Evolutionary conservation across 1,140 invertebrate genomes (phyloP).

Genomic region (Cotesia chilonis): DNA sequence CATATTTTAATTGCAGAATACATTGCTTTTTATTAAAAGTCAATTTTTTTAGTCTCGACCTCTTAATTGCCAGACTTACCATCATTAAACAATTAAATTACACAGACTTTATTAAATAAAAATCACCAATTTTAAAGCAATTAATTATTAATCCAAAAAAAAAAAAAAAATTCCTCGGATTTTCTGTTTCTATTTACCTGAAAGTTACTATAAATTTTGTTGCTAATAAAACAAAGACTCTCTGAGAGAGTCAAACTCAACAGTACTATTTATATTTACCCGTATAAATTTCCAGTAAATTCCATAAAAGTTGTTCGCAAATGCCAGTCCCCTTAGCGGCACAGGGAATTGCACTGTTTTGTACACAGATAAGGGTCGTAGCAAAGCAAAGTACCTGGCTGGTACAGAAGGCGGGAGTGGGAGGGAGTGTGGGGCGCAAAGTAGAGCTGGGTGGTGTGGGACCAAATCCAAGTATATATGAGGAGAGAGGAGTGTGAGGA

Average conservation of each 20-base stretch:
- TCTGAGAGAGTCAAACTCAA: background rate
- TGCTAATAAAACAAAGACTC: too few species aligned
- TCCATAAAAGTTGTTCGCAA: constrained; percentile 49
- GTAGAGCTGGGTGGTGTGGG: constrained; percentile 12
- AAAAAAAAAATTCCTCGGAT: too few species aligned
- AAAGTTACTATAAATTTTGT: too few species aligned
- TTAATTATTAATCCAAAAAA: too few species aligned
- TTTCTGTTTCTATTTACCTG: too few species aligned
- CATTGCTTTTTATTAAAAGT: too few species aligned
- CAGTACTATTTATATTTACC: constrained; percentile 20
- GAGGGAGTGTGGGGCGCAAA: constrained; percentile 37
- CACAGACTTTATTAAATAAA: too few species aligned
- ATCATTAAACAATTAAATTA: too few species aligned
- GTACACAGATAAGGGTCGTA: constrained; percentile 30
- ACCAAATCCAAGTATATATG: constrained; percentile 1
- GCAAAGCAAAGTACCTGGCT: constrained; percentile 9
- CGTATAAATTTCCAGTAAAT: constrained; percentile 17
- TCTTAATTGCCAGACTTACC: too few species aligned
- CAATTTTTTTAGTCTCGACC: too few species aligned
- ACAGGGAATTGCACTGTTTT: constrained; percentile 55
- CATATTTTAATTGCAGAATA: too few species aligned
- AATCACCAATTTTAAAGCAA: too few species aligned
- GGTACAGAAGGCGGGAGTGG: constrained; percentile 19
- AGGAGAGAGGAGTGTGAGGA: constrained; percentile 17
- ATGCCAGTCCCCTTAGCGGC: constrained; percentile 51